A percentile compares a stretch with the other conserved stretches of the same genome.
These are phyloP conservation scores for Rhaphigaster nebulosa DNA, from an alignment of 2,888 invertebrate species.

Conservation along the genomic window DNA sequence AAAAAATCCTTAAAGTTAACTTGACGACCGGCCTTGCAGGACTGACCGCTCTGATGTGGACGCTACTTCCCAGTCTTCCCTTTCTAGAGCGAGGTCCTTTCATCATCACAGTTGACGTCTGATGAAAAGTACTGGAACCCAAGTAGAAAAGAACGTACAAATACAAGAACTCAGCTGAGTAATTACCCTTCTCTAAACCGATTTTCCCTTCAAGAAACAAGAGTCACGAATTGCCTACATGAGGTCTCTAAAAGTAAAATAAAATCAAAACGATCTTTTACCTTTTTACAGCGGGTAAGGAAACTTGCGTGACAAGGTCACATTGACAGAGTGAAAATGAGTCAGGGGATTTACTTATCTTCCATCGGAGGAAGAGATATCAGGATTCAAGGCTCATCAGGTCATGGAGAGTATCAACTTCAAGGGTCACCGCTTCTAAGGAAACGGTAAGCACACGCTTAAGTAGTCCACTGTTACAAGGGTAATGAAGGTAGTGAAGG, in stretches of 20 bases:
- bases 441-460: background rate
- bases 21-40: background rate
- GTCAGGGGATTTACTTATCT: background rate
- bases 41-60: background rate
- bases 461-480: background rate
- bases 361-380: slow-evolving; percentile 17
- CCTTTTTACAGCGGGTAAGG: background rate
- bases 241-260: background rate
- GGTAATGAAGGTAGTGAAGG: background rate
- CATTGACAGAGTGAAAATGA: background rate
- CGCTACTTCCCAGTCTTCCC: slow-evolving; percentile 10
- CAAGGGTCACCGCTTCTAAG: background rate
- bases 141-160: background rate
- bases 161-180: background rate
- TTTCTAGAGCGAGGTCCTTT: slow-evolving; percentile 17
- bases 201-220: background rate
- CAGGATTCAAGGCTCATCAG: background rate
- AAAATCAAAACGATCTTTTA: background rate
- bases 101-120: background rate
- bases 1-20: background rate
- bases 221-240: background rate
- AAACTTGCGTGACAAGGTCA: background rate
- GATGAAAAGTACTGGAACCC: background rate
- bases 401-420: slow-evolving; percentile 5
- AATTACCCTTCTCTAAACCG: background rate